A percentile compares a stretch with the other conserved stretches of the same genome.
Evolutionary conservation across 1,140 invertebrate genomes (phyloP).

Genomic region (Drosophila watanabei): DNA sequence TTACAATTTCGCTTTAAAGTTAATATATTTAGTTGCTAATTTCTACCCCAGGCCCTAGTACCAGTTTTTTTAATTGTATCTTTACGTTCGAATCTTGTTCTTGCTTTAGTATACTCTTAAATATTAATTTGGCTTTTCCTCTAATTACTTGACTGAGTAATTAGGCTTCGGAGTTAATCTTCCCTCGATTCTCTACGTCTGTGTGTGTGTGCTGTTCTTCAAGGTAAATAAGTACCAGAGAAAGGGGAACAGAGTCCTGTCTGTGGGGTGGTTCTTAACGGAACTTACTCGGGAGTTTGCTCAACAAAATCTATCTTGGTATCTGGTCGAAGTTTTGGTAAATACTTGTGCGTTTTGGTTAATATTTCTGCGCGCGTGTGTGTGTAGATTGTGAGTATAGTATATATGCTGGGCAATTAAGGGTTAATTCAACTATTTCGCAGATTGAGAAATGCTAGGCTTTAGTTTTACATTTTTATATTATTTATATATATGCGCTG

Average conservation of each 20-base stretch:
- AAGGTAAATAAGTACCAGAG: conserved; percentile 53
- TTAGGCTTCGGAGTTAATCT: conserved; percentile 28
- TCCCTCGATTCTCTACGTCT: conserved; percentile 2
- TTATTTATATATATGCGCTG: conserved; percentile 17
- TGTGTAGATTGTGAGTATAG: conserved; percentile 31
- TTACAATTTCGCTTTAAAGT: conserved; percentile 53
- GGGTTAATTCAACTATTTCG: conserved; percentile 48
- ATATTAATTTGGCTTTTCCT: conserved; percentile 78
- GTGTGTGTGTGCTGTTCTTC: conserved; percentile 14
- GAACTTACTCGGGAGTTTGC: conserved; percentile 36
- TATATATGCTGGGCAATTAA: conserved; percentile 36
- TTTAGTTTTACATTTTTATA: conserved; percentile 47
- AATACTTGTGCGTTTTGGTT: conserved; percentile 36
- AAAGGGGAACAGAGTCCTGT: conserved; percentile 28
- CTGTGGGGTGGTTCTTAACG: not conserved
- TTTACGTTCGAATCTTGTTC: conserved; percentile 19
- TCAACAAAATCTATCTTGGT: conserved; percentile 35
- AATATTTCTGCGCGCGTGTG: conserved; percentile 28
- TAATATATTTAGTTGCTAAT: conserved; percentile 56
- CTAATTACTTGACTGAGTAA: conserved; percentile 45
- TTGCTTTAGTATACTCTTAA: conserved; percentile 61
- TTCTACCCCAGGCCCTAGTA: conserved; percentile 79
- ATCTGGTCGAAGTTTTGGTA: conserved; percentile 35
- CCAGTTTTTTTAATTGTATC: conserved; percentile 51
- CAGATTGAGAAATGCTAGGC: conserved; percentile 48